phyloP scores from a whole-genome alignment of 2,797 vertebrate species.

The Fratercula arctica region DNA sequence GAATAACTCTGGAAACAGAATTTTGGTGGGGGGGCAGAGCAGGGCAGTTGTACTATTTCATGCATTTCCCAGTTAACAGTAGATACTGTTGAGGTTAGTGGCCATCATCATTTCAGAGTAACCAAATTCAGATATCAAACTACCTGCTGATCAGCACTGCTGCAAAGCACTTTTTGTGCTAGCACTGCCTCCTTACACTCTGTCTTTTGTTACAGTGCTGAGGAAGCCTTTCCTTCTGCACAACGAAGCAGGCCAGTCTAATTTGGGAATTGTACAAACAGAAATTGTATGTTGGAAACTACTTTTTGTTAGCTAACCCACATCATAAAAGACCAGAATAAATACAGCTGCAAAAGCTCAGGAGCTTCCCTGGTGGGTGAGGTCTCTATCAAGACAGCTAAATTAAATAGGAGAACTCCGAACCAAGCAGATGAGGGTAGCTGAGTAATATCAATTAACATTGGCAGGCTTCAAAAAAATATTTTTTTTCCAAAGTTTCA shows the following conservation, averaged over 20 bases:
- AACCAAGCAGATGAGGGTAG: not conserved
- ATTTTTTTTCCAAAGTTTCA: not conserved
- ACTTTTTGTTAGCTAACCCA: not conserved
- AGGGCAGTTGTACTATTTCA: not conserved
- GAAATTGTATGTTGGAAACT: not conserved
- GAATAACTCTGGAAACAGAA: not conserved
- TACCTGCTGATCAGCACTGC: not conserved
- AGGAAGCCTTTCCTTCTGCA: slow-evolving; percentile 4
- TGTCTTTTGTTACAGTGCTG: not conserved
- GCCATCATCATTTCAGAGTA: not conserved
- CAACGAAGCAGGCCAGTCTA: not conserved
- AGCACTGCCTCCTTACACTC: not conserved
- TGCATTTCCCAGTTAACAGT: not conserved
- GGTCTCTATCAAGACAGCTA: not conserved
- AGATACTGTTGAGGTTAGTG: not conserved
- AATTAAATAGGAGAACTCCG: not conserved
- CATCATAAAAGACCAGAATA: not conserved
- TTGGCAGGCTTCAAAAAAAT: not conserved
- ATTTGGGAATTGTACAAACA: slow-evolving; percentile 12
- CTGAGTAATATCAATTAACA: not conserved
- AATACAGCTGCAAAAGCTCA: slow-evolving; percentile 14
- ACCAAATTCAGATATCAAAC: not conserved
- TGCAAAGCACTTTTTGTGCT: not conserved
- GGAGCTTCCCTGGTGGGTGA: not conserved
- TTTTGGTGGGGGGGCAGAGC: not conserved